Percentiles rank a stretch among this genome's conserved stretches.
phyloP scores from a whole-genome alignment of 2,888 invertebrate genomes.

The Pseudococcus viburni region DNA sequence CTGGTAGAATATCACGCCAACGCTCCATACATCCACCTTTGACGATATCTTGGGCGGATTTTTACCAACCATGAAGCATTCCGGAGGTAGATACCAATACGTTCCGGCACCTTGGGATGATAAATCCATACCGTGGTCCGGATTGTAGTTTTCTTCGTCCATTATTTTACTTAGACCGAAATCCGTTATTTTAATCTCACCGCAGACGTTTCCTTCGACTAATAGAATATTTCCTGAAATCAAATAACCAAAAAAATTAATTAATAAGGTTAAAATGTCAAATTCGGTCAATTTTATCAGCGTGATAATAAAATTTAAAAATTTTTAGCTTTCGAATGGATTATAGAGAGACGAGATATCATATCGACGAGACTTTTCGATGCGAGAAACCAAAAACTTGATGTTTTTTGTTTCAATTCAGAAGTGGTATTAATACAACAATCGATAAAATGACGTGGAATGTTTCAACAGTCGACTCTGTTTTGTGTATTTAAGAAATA shows the following conservation, averaged over 20 bases:
- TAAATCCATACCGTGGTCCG: constrained; percentile 99
- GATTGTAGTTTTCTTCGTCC: constrained; percentile 99
- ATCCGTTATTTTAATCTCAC: constrained; percentile 99
- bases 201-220: constrained; percentile 97
- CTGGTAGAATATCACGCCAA: constrained; percentile 99
- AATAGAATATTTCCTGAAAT: constrained; percentile 85
- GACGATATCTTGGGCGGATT: constrained; percentile 99
- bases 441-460: constrained; percentile 9
- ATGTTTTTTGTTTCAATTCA: background rate
- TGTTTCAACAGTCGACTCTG: background rate
- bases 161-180: constrained; percentile 99
- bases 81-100: constrained; percentile 99
- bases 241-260: background rate
- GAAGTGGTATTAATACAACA: background rate
- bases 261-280: background rate
- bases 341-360: background rate
- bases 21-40: constrained; percentile 99
- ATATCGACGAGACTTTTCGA: background rate
- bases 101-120: constrained; percentile 99
- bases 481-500: constrained; percentile 1
- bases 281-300: background rate
- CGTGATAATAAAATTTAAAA: background rate
- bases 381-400: background rate
- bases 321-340: background rate
- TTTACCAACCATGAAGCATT: constrained; percentile 99